phyloP scores from a whole-genome alignment of 2,888 invertebrate species.

The Mesopsocus fuscifrons region DNA sequence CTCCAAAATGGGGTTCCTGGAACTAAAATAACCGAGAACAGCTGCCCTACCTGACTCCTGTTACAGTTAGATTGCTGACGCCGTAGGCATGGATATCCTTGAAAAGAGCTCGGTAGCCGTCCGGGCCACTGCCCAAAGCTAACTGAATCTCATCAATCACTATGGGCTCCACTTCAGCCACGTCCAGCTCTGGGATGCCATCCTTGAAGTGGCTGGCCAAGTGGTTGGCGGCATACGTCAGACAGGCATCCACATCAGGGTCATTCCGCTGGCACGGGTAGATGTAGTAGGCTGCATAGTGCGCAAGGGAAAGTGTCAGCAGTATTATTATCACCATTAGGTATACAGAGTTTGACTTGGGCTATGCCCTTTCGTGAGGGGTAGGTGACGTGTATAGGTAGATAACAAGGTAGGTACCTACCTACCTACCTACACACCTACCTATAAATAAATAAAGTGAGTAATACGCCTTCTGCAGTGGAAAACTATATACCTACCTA shows the following conservation, averaged over 20 bases:
- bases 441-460: no score
- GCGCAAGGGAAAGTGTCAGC: no score
- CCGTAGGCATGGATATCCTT: slow-evolving; percentile 62
- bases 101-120: slow-evolving; percentile 66
- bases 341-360: no score
- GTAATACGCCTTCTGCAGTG: no score
- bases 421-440: no score
- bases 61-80: slow-evolving; percentile 60
- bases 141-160: slow-evolving; percentile 68
- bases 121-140: slow-evolving; percentile 57
- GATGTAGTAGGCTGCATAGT: slow-evolving; percentile 38
- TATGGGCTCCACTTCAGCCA: slow-evolving; percentile 47
- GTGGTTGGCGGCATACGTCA: slow-evolving; percentile 53
- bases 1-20: no score
- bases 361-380: no score
- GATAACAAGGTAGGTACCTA: no score
- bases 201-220: slow-evolving; percentile 48
- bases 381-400: no score
- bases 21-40: slow-evolving; percentile 9
- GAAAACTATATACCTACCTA: no score
- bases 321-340: no score
- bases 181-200: slow-evolving; percentile 50
- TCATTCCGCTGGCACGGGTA: slow-evolving; percentile 52
- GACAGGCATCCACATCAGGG: slow-evolving; percentile 49
- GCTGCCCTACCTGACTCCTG: slow-evolving; percentile 44